Evolutionary conservation across 1,140 invertebrate genomes (phyloP), one percentile per base, ranked within the genome.

Genomic region (Euwallacea fornicatus): DNA sequence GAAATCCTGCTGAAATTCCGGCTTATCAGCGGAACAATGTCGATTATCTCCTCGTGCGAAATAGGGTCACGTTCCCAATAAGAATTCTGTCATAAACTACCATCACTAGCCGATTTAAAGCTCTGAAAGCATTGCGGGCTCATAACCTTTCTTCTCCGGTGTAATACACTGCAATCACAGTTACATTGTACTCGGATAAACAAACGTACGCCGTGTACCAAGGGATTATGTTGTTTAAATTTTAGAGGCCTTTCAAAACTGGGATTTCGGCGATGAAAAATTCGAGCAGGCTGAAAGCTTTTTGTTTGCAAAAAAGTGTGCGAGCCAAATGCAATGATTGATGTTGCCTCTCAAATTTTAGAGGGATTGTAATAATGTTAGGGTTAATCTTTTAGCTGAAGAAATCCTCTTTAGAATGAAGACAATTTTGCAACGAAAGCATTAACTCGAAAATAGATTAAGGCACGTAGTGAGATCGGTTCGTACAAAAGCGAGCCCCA

Each of bases 31-130:
- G 3, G 16, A 13, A 56, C 16, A 56, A 56, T 15, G 54, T 56
- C 54, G 54, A 56, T 56, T 56, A 56, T 56, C 54, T 21, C 11
- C 54, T 16, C 11, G 16, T 56, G 54, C 54, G 54, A 56, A 56
- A n/a, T 15, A 15, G 54, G 16, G 54, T 56, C 54, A 56, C 54
- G 54, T 56, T 56, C 16, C 54, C 11, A 15, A 56, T 56, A 56
- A 56, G 54, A 56, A 16, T n/a, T 56, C 16, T 15, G n/a, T 21
- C 54, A 56, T 56, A 56, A 56, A 56, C 54, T 56, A 56, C 16
- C 16, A 16, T 16, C 16, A 56, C 16, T 56, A 16, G 16, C 11
- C n/a, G 54, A 56, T 56, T 15, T 56, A 56, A 56, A 56, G 54
- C 54, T 21, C 54, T 15, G 16, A 56, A 56, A 56, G 46, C 9